A percentile compares a stretch with the other conserved stretches of the same genome.
Conservation (phyloP, 2,113 vertebrate species). For the Pedetes capensis region DNA sequence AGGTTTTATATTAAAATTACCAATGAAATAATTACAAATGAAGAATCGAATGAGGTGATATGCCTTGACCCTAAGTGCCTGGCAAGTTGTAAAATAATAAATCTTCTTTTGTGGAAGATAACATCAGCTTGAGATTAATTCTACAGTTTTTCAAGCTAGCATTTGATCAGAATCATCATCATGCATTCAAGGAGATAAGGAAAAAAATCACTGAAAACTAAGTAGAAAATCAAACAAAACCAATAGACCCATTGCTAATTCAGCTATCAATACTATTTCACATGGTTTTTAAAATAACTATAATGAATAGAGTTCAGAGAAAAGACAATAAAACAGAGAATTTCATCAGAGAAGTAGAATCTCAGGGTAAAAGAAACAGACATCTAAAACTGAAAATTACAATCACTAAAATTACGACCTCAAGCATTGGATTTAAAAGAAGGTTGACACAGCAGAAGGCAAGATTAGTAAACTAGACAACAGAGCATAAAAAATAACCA, state of each 20-base stretch:
- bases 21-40: too few species aligned
- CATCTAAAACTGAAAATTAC: background rate
- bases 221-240: background rate
- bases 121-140: background rate
- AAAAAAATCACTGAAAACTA: conserved; percentile 8
- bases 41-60: too few species aligned
- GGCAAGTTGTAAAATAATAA: background rate
- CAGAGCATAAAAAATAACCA: background rate
- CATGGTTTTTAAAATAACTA: background rate
- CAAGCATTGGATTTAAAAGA: background rate
- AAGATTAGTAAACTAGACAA: background rate
- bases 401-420: background rate
- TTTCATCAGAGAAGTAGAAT: background rate
- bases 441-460: background rate
- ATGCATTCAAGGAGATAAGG: background rate
- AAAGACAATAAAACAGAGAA: background rate
- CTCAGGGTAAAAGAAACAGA: background rate
- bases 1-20: too few species aligned
- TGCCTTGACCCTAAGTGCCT: background rate
- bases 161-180: conserved; percentile 2
- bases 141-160: background rate
- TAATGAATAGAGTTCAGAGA: background rate
- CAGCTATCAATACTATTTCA: background rate
- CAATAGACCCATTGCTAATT: background rate
- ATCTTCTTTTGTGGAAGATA: conserved; percentile 12